Evolutionary conservation across 2,888 invertebrate genomes (phyloP).

Genomic region (Platypus cylindrus): DNA sequence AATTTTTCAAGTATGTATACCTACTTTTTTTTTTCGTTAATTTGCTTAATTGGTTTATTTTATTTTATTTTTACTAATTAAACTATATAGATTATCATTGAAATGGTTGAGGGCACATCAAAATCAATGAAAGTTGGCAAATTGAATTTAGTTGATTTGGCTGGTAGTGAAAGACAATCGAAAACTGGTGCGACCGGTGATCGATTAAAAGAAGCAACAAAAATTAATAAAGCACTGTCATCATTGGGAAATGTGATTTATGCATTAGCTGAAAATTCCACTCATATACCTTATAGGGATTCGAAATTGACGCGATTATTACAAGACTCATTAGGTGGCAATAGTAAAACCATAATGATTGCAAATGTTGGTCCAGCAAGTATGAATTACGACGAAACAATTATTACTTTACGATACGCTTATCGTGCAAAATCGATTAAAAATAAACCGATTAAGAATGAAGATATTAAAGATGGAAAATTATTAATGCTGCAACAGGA

Average conservation of each 20-base stretch:
- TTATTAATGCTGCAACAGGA: constrained; percentile 87
- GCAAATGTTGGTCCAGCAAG: constrained; percentile 97
- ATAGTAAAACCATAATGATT: constrained; percentile 96
- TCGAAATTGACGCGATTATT: constrained; percentile 91
- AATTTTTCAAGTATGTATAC: constrained; percentile 12
- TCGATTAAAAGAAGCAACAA: constrained; percentile 87
- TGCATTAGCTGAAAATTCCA: constrained; percentile 86
- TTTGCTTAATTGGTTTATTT: too few relatives aligned
- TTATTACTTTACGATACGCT: constrained; percentile 92
- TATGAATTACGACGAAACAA: constrained; percentile 95
- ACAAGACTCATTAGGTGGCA: constrained; percentile 94
- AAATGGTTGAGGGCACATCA: constrained; percentile 69
- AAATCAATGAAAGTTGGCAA: constrained; percentile 63
- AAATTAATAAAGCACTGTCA: constrained; percentile 92
- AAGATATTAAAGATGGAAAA: constrained; percentile 97
- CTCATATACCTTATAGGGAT: constrained; percentile 94
- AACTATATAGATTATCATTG: constrained; percentile 80
- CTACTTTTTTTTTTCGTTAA: too few relatives aligned
- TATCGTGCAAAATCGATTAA: constrained; percentile 97
- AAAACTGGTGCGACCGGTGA: constrained; percentile 95
- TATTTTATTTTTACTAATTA: too few relatives aligned
- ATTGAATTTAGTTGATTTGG: constrained; percentile 93
- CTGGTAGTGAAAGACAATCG: constrained; percentile 93
- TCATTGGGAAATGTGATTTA: constrained; percentile 94
- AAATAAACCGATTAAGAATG: constrained; percentile 96